These are phyloP conservation scores for Drosophila lacteicornis DNA, from an alignment of 1,140 invertebrate species.

Conservation along the genomic window DNA sequence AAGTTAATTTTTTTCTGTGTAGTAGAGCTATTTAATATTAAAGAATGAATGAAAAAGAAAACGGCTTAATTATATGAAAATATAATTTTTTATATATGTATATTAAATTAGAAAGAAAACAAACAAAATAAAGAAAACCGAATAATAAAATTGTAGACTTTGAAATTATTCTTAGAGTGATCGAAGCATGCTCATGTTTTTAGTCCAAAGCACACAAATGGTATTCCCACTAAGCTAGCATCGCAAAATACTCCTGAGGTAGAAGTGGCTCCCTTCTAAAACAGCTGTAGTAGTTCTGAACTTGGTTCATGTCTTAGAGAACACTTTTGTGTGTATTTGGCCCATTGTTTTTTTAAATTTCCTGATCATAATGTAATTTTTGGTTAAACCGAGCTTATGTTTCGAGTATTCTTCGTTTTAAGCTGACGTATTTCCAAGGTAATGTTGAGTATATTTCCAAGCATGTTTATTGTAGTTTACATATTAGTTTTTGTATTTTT, in stretches of 20 bases:
- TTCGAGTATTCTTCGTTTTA: slow-evolving; percentile 7
- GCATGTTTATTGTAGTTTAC: slow-evolving; percentile 9
- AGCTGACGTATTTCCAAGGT: slow-evolving; percentile 28
- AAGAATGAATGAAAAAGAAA: slow-evolving; percentile 34
- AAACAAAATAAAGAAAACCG: slow-evolving; percentile 62
- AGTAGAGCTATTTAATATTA: slow-evolving; percentile 75
- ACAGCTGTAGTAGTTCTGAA: too few relatives aligned
- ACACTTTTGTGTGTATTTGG: too few relatives aligned
- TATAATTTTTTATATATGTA: slow-evolving; percentile 61
- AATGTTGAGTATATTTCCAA: slow-evolving; percentile 33
- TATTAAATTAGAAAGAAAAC: slow-evolving; percentile 53
- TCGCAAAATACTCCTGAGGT: too few relatives aligned
- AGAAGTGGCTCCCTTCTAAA: too few relatives aligned
- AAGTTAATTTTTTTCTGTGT: slow-evolving; percentile 57
- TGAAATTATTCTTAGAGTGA: background rate
- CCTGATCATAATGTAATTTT: background rate
- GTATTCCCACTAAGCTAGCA: too few relatives aligned
- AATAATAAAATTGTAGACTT: slow-evolving; percentile 48
- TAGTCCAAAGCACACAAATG: background rate
- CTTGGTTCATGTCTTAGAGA: too few relatives aligned
- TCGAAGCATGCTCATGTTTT: background rate
- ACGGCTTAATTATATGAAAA: slow-evolving; percentile 58
- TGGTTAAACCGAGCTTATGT: background rate
- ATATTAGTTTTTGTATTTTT: slow-evolving; percentile 5
- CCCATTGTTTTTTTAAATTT: too few relatives aligned